Evolutionary conservation across 35 echinoderm and acorn worm species (phyloP).

Genomic region (Lytechinus variegatus): DNA sequence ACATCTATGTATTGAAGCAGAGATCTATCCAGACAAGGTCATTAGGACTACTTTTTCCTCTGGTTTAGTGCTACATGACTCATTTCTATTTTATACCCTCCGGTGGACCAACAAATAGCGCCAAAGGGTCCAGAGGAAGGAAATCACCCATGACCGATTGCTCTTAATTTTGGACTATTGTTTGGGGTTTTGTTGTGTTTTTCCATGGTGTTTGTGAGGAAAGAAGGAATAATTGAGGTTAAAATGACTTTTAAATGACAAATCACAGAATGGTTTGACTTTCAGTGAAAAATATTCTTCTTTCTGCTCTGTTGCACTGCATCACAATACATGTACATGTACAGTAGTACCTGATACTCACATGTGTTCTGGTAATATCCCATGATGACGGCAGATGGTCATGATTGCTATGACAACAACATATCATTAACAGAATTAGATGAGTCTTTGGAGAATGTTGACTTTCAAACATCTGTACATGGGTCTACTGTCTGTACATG

Average conservation of each 20-base stretch:
- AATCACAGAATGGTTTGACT: neutral
- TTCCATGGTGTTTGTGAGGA: neutral
- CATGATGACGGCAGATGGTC: neutral
- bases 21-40: neutral
- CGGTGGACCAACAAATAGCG: neutral
- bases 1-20: too few species aligned
- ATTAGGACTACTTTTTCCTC: neutral
- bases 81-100: neutral
- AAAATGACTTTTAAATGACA: neutral
- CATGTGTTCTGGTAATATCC: neutral
- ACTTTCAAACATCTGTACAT: too few species aligned
- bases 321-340: neutral
- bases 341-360: too few species aligned
- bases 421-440: neutral
- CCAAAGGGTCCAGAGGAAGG: neutral
- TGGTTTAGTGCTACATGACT: neutral
- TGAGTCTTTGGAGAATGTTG: neutral
- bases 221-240: neutral
- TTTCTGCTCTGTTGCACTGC: neutral
- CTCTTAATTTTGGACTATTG: neutral
- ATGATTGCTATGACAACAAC: neutral
- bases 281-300: neutral
- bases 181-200: slow-evolving; percentile 6
- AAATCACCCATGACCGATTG: neutral
- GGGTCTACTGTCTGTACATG: too few species aligned